Base-by-base conservation (phyloP, 1,140 invertebrate species). In the Polyergus mexicanus region DNA sequence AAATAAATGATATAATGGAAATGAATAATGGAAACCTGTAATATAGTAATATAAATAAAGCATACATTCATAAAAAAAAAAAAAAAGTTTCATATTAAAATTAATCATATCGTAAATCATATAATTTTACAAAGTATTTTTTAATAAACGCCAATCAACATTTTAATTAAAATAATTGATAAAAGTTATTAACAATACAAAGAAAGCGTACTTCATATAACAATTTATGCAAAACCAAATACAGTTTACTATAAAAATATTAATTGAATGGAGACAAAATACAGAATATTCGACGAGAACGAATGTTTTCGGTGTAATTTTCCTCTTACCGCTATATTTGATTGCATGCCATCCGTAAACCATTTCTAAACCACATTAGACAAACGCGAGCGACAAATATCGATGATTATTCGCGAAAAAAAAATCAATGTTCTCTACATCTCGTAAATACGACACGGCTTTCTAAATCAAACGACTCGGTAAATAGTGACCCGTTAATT, bases 361-460 rank as follows among this genome's bases (percentile, higher is more conserved):
- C 77, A 56, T 80, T 69, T 28, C 5, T 32, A 80, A 80, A 56
- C 35, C 51, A 6, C 76, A 6, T 10, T 69, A 22, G 11, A 25
- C 32, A 80, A 80, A 80, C 54, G 69, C 65, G 35, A 68, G 19
- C 22, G 65, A 28, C 65, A 80, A 80, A 80, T 44, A 32, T 56
- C 32, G 35, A 68, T 68, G 22, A 38, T 80, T 41, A 69, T 80
- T 69, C 22, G 35, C 7, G 77, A 80, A 80, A 80, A 80, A 80
- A 80, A 80, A 80, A 58, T 69, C 47, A 22, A 0, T 25, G 65
- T 56, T 80, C 28, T 58, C 28, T n/a, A 66, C 22, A 80, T 56
- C 35, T 69, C 32, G 38, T 58, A 56, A 69, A 80, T 41, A 6
- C 38, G 22, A 80, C 47, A 69, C 35, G 47, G 35, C 16, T 4